phyloP scores from a whole-genome alignment of 2,797 vertebrate genomes.

The Crocodylus rhombifer region DNA sequence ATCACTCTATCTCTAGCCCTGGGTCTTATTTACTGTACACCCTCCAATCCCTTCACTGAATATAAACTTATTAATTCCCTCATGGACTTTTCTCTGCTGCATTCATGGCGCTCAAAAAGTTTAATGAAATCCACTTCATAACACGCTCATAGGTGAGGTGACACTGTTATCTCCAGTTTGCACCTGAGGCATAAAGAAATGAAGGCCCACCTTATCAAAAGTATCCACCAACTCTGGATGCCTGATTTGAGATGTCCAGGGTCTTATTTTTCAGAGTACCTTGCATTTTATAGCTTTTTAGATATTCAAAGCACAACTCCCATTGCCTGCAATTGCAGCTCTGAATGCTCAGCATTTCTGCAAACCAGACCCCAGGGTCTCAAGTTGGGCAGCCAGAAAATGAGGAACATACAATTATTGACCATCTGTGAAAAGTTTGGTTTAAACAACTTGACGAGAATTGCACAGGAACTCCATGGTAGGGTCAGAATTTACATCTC shows the following conservation, averaged over 20 bases:
- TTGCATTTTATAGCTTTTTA: background rate
- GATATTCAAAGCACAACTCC: background rate
- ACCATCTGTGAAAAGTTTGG: background rate
- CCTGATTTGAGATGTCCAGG: background rate
- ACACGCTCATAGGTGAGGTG: background rate
- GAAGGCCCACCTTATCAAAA: background rate
- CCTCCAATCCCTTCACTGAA: constrained; percentile 15
- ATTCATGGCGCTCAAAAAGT: background rate
- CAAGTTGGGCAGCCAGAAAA: background rate
- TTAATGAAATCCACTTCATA: constrained; percentile 42
- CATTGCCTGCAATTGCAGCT: background rate
- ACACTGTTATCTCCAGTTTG: background rate
- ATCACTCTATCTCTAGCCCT: constrained; percentile 66
- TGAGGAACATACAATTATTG: background rate
- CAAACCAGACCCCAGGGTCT: background rate
- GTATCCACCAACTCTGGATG: background rate
- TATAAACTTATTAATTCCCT: background rate
- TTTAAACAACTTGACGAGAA: background rate
- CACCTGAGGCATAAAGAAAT: background rate
- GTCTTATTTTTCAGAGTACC: background rate
- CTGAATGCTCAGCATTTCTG: background rate
- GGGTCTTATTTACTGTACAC: constrained; percentile 57
- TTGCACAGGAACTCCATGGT: background rate
- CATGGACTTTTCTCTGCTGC: constrained; percentile 26
- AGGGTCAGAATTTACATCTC: background rate